Base-by-base conservation (phyloP, 2,113 vertebrate genomes). In the Dasyprocta punctata region DNA sequence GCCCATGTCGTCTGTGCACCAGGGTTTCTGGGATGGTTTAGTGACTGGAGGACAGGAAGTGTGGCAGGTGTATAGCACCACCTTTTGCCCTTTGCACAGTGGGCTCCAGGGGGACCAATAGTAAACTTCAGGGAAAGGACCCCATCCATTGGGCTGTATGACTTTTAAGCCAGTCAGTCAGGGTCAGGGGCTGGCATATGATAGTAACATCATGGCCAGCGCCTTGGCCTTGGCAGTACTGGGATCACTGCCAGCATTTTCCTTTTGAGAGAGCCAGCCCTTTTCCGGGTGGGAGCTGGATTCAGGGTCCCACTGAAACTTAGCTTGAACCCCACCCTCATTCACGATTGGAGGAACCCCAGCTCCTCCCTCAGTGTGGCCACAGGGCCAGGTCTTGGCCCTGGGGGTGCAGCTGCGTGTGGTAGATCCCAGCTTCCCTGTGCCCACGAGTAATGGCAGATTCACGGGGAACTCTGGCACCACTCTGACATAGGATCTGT, bases 361-460 rank as follows among this genome's bases (percentile, higher is more conserved):
- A 36, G 49, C 14, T 26, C 11, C 28, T 78, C n/a, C 38, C 14
- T n/a, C 16, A n/a, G n/a, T 22, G 30, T 47, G 85, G 30, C 30
- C 4, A 0, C 0, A 14, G n/a, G 33, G 47, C 67, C 22, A 4
- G 49, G 19, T 52, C 63, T 13, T 26, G 24, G 24, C n/a, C 17
- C 26, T 1, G 28, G 49, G 36, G n/a, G 44, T 52, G 44, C 14
- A 38, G 54, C 36, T 41, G 24, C 3, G 28, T 41, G 7, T 26
- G 16, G 44, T 2, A 1, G 38, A 77, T 12, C 85, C 47, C 33
- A 28, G 33, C 58, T 1, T 47, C 58, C 3, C 26, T 12, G 17
- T 17, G 75, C 8, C 33, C 38, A n/a, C n/a, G 10, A 73, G 69
- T 24, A 24, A 38, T 41, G 69, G 22, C 69, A 75, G 71, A 14